Evolutionary conservation across 2,113 vertebrate species (phyloP), one percentile per base, ranked within the genome.

Genomic region (Pterocles orientalis): DNA sequence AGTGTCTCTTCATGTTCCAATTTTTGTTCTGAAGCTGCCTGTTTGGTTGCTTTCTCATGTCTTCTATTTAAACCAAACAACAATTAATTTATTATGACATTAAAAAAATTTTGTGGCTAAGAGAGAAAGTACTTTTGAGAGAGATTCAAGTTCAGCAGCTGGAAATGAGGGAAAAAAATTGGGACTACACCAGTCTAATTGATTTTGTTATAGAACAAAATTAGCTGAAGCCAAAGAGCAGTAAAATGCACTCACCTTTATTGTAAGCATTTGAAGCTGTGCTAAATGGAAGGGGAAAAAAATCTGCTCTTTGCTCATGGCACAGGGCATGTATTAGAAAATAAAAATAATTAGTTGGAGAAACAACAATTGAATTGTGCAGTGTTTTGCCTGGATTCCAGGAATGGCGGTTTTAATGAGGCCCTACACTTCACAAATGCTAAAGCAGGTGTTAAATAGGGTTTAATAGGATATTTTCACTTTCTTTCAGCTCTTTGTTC

Each of bases 321-420:
- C 43, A 96, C 96, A 98, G 92, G 94, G 92, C 71, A 94, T 98
- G 86, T 98, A 98, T 96, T 96, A 96, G 92, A 97, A 98, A 98
- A 98, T 97, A 98, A 97, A 98, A 98, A 97, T 98, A 95, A 98
- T 98, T 98, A 98, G 98, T 98, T 98, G 98, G 91, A 97, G 98
- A 97, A 98, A 97, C 98, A 98, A 98, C 97, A 97, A 97, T 88
- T 98, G 97, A 98, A 98, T 98, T 98, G 98, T 97, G 97, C 96
- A 86, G 97, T 97, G 96, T 97, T 98, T 97, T 98, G 84, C 95
- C 93, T 97, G 96, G 98, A 97, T 98, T 99, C 94, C 98, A 97
- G 85, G 98, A 98, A 98, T 97, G 97, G 91, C 47, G 16, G 84
- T 94, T 97, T 97, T 97, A 98, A 98, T 98, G 98, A 98, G 98